Evolutionary conservation across 2,113 vertebrate genomes (phyloP).

Genomic region (Australoheros scitulus): DNA sequence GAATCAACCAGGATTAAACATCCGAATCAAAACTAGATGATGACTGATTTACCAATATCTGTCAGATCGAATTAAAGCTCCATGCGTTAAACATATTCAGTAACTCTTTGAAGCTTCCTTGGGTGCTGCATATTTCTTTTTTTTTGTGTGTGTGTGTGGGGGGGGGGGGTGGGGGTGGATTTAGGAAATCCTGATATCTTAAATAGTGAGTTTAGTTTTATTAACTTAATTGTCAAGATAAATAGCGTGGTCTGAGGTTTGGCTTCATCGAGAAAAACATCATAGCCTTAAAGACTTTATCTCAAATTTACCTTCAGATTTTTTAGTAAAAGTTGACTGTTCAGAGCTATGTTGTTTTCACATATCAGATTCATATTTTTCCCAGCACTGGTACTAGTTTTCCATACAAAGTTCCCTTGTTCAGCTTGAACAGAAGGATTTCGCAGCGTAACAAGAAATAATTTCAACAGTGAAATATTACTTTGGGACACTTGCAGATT

Average conservation of each 20-base stretch:
- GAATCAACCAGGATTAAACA: neutral
- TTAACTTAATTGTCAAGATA: neutral
- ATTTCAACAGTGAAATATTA: constrained; percentile 17
- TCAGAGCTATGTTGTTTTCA: neutral
- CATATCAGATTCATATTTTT: neutral
- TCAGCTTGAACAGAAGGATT: constrained; percentile 1
- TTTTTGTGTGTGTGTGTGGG: no score
- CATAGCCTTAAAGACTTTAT: neutral
- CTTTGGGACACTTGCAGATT: constrained; percentile 37
- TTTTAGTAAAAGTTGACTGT: neutral
- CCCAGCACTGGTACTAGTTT: neutral
- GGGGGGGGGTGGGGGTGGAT: no score
- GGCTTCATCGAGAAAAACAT: neutral
- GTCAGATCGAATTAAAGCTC: neutral
- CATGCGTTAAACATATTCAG: neutral
- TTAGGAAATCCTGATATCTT: no score
- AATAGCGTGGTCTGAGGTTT: neutral
- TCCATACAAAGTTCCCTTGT: neutral
- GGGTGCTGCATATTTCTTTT: neutral
- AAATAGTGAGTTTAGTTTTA: no score
- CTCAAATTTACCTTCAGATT: neutral
- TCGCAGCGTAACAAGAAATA: neutral
- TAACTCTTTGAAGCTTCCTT: neutral
- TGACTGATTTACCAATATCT: neutral
- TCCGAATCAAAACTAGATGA: neutral